Evolutionary conservation across 2,888 invertebrate genomes (phyloP).

Genomic region (Dryococelus australis): DNA sequence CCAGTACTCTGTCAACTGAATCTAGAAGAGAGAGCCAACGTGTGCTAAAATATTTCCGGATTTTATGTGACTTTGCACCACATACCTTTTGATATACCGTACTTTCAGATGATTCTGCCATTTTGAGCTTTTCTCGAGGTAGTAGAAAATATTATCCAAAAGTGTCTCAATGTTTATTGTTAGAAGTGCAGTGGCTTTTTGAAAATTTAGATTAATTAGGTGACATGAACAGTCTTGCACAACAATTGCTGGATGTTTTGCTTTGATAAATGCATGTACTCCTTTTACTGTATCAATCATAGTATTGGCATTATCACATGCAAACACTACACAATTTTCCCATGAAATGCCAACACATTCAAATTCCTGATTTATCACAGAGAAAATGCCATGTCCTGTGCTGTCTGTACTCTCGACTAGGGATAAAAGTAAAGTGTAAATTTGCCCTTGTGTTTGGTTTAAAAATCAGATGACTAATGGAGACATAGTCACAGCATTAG

Average conservation of each 20-base stretch:
- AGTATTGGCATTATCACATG: neutral
- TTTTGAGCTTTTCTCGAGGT: neutral
- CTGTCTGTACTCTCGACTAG: neutral
- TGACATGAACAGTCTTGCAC: neutral
- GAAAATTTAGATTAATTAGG: neutral
- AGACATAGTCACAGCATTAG: neutral
- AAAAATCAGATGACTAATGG: too few relatives aligned
- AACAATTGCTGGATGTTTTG: neutral
- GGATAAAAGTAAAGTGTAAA: neutral
- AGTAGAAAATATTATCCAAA: neutral
- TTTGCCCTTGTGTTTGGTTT: too few relatives aligned
- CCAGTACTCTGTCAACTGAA: neutral
- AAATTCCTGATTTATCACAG: neutral
- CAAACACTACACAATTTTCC: neutral
- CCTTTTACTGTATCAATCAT: neutral
- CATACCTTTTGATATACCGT: neutral
- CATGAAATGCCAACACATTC: neutral
- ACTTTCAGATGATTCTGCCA: neutral
- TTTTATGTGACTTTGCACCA: neutral
- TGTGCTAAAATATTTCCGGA: neutral
- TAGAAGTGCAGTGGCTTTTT: neutral
- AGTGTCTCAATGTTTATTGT: neutral
- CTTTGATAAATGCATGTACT: neutral
- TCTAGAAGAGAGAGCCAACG: constrained; percentile 1
- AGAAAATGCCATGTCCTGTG: neutral